Conservation (phyloP, 2,113 vertebrate genomes). For the Neolamprologus kungweensis region DNA sequence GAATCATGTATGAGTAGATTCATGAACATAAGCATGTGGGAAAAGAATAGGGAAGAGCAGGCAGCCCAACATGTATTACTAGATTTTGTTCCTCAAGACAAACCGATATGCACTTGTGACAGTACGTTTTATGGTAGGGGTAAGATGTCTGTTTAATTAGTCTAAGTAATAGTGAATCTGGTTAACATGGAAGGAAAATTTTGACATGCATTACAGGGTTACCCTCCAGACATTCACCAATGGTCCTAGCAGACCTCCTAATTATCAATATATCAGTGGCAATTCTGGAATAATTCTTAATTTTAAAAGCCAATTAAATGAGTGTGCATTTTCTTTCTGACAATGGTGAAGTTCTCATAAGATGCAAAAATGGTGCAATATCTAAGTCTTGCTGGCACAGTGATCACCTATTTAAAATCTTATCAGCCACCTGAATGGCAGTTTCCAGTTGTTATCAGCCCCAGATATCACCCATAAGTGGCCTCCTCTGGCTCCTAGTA, state of each 20-base stretch:
- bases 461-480: background rate
- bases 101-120: background rate
- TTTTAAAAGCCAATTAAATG: background rate
- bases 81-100: background rate
- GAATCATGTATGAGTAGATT: background rate
- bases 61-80: background rate
- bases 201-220: background rate
- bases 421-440: background rate
- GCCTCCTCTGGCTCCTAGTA: background rate
- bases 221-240: background rate
- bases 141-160: background rate
- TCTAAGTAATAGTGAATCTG: background rate
- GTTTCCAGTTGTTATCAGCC: background rate
- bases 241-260: background rate
- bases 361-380: background rate
- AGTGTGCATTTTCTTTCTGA: background rate
- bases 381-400: background rate
- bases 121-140: background rate
- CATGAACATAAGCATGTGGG: background rate
- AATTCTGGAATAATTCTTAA: background rate
- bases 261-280: background rate
- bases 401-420: background rate
- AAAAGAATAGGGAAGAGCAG: background rate
- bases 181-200: background rate
- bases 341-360: background rate